These are phyloP conservation scores for Galleria mellonella DNA, from an alignment of 1,140 invertebrate genomes.

Conservation along the genomic window DNA sequence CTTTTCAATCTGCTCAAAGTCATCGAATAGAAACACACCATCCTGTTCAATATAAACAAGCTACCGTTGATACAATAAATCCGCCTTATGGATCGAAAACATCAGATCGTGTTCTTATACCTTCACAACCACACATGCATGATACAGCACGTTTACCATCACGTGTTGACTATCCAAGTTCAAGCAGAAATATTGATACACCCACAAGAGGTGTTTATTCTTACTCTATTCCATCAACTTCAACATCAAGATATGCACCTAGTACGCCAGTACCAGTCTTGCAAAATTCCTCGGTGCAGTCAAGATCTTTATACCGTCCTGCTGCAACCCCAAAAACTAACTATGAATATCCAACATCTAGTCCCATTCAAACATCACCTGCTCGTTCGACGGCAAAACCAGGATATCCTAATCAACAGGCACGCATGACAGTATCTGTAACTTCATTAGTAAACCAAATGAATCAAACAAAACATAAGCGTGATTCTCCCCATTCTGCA, in stretches of 20 bases:
- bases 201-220: slow-evolving; percentile 34
- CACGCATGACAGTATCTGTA: slow-evolving; percentile 67
- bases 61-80: slow-evolving; percentile 35
- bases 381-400: slow-evolving; percentile 45
- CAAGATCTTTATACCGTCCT: slow-evolving; percentile 44
- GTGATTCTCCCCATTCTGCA: slow-evolving; percentile 79
- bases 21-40: slow-evolving; percentile 44
- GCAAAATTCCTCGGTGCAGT: slow-evolving; percentile 32
- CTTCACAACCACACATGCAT: slow-evolving; percentile 28
- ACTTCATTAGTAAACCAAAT: slow-evolving; percentile 69
- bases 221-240: slow-evolving; percentile 50
- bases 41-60: slow-evolving; percentile 48
- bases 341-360: slow-evolving; percentile 48
- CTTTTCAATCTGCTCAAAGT: slow-evolving; percentile 35
- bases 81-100: slow-evolving; percentile 37
- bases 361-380: slow-evolving; percentile 50
- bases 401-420: slow-evolving; percentile 55
- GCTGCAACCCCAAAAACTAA: slow-evolving; percentile 42
- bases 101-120: slow-evolving; percentile 34
- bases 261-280: slow-evolving; percentile 28
- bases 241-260: slow-evolving; percentile 39
- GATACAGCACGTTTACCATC: slow-evolving; percentile 35
- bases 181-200: slow-evolving; percentile 31
- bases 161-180: slow-evolving; percentile 39
- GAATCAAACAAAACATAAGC: slow-evolving; percentile 68